A percentile compares a stretch with the other conserved stretches of the same genome.
Conservation (phyloP, 64 coral and sea anemone species). For the Porites australiensis region DNA sequence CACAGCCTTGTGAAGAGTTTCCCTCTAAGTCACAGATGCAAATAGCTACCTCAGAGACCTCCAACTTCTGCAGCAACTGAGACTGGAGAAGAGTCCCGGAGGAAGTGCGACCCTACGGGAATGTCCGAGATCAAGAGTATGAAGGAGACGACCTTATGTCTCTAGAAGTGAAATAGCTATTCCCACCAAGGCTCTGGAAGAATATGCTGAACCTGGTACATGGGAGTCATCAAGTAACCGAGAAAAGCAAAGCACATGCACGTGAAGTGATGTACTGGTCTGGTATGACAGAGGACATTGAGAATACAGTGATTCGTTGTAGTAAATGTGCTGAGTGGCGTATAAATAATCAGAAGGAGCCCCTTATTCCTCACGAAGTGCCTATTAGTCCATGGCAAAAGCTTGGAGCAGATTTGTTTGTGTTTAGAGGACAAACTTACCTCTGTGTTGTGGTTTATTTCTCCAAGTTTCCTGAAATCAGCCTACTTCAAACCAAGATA, state of each 20-base stretch:
- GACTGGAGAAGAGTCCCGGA: conserved; percentile 27
- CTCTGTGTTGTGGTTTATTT: conserved; percentile 61
- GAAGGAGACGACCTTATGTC: conserved; percentile 33
- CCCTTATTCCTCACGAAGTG: conserved; percentile 1
- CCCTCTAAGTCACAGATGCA: background rate
- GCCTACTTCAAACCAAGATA: conserved; percentile 5
- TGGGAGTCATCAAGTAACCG: conserved; percentile 40
- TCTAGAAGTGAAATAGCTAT: conserved; percentile 22
- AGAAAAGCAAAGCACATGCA: conserved; percentile 45
- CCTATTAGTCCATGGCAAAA: conserved; percentile 60
- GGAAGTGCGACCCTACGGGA: conserved; percentile 27
- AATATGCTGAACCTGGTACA: conserved; percentile 56
- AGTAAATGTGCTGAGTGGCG: background rate
- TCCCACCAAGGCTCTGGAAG: conserved; percentile 11
- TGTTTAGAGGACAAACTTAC: conserved; percentile 14
- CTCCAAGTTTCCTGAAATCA: conserved; percentile 58
- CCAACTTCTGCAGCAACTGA: background rate
- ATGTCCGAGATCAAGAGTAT: conserved; percentile 18
- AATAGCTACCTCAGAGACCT: conserved; percentile 6
- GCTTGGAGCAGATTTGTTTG: conserved; percentile 29
- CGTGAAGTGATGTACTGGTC: conserved; percentile 31
- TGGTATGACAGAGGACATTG: conserved; percentile 53
- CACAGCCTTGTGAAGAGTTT: conserved; percentile 35
- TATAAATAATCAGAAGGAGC: conserved; percentile 15
- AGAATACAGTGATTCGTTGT: conserved; percentile 3